Percentiles rank a stretch among this genome's conserved stretches.
phyloP scores from a whole-genome alignment of 2,888 invertebrate genomes.

The Amorpha juglandis region DNA sequence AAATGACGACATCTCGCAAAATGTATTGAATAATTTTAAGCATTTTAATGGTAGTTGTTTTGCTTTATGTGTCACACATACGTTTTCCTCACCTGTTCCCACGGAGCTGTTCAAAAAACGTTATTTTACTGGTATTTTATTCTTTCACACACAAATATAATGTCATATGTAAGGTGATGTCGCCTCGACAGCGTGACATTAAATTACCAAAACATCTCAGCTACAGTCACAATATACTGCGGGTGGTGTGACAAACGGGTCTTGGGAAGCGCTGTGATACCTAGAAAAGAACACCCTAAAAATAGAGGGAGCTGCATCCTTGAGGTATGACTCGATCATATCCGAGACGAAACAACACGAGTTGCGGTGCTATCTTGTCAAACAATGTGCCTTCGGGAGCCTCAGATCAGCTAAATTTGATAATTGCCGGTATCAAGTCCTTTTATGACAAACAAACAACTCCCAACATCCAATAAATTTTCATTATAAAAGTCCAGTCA shows the following conservation, averaged over 20 bases:
- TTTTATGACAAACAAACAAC: conserved; percentile 75
- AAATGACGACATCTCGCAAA: conserved; percentile 47
- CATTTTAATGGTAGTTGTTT: conserved; percentile 48
- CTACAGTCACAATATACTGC: conserved; percentile 73
- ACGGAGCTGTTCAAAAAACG: conserved; percentile 82
- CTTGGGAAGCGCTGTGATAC: conserved; percentile 72
- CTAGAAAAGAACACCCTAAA: conserved; percentile 84
- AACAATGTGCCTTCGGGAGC: conserved; percentile 62
- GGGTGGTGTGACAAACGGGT: conserved; percentile 64
- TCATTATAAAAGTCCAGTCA: conserved; percentile 80
- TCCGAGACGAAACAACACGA: conserved; percentile 52
- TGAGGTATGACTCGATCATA: conserved; percentile 45
- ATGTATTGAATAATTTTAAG: conserved; percentile 40
- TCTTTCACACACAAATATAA: conserved; percentile 80
- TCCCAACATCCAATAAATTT: conserved; percentile 77
- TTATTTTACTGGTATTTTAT: conserved; percentile 79
- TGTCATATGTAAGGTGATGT: conserved; percentile 78
- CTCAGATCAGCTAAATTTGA: conserved; percentile 73
- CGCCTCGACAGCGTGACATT: conserved; percentile 77
- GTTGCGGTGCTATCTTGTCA: conserved; percentile 55
- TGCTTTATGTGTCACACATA: conserved; percentile 68
- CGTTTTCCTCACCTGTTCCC: conserved; percentile 82
- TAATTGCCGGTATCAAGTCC: conserved; percentile 69
- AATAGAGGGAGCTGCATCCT: conserved; percentile 66
- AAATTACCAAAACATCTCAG: conserved; percentile 76